Percentiles rank a stretch among this genome's conserved stretches.
phyloP scores from a whole-genome alignment of 2,113 vertebrate genomes.

The Nanorana parkeri region DNA sequence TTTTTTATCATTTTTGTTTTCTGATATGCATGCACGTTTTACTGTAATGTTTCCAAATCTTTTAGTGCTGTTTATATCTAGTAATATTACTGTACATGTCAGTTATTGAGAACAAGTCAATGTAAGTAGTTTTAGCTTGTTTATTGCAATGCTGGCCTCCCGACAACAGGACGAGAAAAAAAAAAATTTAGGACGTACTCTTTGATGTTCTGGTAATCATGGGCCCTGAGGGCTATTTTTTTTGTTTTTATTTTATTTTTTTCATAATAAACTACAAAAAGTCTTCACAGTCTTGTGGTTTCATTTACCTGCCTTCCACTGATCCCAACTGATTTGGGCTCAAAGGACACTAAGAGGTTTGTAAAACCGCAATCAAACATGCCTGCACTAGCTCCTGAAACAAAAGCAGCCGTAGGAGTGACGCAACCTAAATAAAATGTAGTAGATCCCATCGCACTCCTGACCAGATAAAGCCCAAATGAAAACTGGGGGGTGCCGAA shows the following conservation, averaged over 20 bases:
- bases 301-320: background rate
- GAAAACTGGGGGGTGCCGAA: too few species aligned
- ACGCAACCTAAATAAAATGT: too few species aligned
- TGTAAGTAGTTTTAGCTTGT: conserved; percentile 83
- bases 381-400: too few species aligned
- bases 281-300: conserved; percentile 35
- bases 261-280: conserved; percentile 91
- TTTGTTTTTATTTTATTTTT: conserved; percentile 79
- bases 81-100: conserved; percentile 85
- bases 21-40: conserved; percentile 92
- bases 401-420: too few species aligned
- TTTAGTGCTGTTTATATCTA: conserved; percentile 84
- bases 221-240: conserved; percentile 84
- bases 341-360: too few species aligned
- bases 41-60: conserved; percentile 84
- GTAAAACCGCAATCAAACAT: too few species aligned
- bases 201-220: conserved; percentile 90
- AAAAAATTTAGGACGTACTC: conserved; percentile 74
- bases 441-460: too few species aligned
- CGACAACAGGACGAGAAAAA: conserved; percentile 64
- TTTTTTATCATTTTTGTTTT: conserved; percentile 87
- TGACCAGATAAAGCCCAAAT: too few species aligned
- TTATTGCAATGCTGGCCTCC: conserved; percentile 76
- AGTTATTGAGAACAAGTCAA: conserved; percentile 74
- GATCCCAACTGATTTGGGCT: too few species aligned